Conservation (phyloP, 35 echinoderm and acorn worm genomes). For the Apostichopus californicus region DNA sequence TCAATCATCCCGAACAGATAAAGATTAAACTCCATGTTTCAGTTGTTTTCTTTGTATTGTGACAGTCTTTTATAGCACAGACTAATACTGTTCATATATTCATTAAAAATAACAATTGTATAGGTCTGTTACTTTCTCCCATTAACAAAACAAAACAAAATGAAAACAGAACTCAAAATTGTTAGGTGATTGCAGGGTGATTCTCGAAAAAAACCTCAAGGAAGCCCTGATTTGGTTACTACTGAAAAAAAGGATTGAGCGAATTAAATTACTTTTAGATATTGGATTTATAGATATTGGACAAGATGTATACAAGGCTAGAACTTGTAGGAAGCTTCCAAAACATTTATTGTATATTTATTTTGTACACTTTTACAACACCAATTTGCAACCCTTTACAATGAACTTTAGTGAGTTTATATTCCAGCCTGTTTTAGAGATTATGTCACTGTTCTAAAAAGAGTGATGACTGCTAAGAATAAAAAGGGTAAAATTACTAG, state of each 20-base stretch:
- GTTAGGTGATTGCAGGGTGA: no score
- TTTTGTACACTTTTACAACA: conserved; percentile 5
- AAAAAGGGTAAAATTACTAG: no score
- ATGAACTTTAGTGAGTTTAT: no score
- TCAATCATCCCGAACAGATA: conserved; percentile 6
- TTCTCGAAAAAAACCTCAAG: no score
- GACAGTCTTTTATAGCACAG: conserved; percentile 48
- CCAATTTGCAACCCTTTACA: background rate
- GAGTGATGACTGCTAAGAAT: no score
- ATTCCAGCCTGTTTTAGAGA: no score
- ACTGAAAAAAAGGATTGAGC: no score
- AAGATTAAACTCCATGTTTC: conserved; percentile 1
- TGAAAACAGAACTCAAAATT: background rate
- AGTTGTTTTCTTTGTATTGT: conserved; percentile 36
- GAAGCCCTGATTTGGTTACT: background rate
- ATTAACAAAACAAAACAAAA: background rate
- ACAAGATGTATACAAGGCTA: no score
- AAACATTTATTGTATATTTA: background rate
- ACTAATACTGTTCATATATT: conserved; percentile 28
- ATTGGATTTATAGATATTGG: no score
- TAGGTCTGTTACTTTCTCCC: background rate
- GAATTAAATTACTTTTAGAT: no score
- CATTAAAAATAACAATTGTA: conserved; percentile 14
- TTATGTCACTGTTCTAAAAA: no score
- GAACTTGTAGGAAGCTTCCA: background rate